Evolutionary conservation across 2,888 invertebrate species (phyloP).

Genomic region (Sarcophaga rosellei): DNA sequence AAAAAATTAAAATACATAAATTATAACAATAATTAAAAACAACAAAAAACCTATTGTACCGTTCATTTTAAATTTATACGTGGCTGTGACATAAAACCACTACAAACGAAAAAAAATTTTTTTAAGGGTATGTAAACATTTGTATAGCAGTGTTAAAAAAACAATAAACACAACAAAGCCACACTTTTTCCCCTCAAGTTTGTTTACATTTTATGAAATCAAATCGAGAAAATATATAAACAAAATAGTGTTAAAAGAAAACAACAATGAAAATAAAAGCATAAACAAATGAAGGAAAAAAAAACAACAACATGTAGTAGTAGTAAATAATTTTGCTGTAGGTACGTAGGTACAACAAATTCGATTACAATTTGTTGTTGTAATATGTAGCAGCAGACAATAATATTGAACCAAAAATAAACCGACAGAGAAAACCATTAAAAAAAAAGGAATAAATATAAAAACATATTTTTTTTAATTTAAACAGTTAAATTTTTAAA

Average conservation of each 20-base stretch:
- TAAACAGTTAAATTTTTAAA: constrained; percentile 1
- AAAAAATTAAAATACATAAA: background rate
- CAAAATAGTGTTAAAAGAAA: constrained; percentile 12
- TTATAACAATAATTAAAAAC: background rate
- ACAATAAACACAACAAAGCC: no score
- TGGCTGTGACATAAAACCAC: no score
- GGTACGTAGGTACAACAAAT: constrained; percentile 20
- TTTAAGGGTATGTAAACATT: constrained; percentile 20
- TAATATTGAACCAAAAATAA: background rate
- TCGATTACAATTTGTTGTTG: constrained; percentile 7
- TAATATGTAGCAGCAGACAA: background rate
- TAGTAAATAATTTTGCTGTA: constrained; percentile 18
- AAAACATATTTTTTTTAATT: background rate
- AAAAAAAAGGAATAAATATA: background rate
- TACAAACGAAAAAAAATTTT: background rate
- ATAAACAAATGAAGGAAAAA: background rate
- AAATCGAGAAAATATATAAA: background rate
- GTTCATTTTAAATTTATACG: background rate
- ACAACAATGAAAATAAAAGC: background rate
- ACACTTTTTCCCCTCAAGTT: no score
- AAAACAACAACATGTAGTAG: background rate
- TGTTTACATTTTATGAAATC: constrained; percentile 27
- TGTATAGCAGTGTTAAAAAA: background rate
- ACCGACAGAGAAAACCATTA: no score
- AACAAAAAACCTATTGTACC: background rate